These are phyloP conservation scores for Stegodyphus mimosarum DNA, from an alignment of 1,140 invertebrate genomes.

Conservation along the genomic window DNA sequence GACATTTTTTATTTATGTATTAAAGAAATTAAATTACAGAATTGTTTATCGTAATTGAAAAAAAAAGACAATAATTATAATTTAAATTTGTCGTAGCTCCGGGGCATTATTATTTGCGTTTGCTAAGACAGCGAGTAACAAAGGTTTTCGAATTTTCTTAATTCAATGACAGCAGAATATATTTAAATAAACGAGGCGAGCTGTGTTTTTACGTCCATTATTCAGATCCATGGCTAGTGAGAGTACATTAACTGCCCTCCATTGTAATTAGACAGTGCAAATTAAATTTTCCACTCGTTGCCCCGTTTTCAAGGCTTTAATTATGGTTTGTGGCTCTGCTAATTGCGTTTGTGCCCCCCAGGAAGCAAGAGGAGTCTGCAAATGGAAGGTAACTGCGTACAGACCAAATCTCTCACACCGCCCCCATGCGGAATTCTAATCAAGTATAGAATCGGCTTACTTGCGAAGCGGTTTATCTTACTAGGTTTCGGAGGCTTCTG, in stretches of 20 bases:
- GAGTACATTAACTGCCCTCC: conserved; percentile 33
- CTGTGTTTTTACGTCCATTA: too few species aligned
- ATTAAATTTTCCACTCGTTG: conserved; percentile 54
- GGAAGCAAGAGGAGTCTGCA: background rate
- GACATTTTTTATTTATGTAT: too few species aligned
- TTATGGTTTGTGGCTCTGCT: conserved; percentile 50
- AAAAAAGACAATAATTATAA: too few species aligned
- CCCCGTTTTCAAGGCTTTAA: conserved; percentile 36
- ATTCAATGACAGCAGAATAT: too few species aligned
- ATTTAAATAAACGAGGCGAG: too few species aligned
- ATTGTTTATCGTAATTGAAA: too few species aligned
- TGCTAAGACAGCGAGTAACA: too few species aligned
- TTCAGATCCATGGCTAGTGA: background rate
- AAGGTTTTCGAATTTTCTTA: too few species aligned
- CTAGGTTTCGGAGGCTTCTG: too few species aligned
- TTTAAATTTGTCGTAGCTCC: too few species aligned
- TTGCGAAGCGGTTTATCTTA: background rate
- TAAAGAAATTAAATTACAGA: too few species aligned
- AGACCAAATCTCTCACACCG: background rate
- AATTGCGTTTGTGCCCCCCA: conserved; percentile 46
- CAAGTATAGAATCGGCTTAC: conserved; percentile 41
- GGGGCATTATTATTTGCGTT: too few species aligned
- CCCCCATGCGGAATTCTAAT: conserved; percentile 40
- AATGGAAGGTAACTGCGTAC: conserved; percentile 26
- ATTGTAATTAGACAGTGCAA: conserved; percentile 42